Base-by-base conservation (phyloP, 1,140 invertebrate genomes). In the Matsumurasca onukii region DNA sequence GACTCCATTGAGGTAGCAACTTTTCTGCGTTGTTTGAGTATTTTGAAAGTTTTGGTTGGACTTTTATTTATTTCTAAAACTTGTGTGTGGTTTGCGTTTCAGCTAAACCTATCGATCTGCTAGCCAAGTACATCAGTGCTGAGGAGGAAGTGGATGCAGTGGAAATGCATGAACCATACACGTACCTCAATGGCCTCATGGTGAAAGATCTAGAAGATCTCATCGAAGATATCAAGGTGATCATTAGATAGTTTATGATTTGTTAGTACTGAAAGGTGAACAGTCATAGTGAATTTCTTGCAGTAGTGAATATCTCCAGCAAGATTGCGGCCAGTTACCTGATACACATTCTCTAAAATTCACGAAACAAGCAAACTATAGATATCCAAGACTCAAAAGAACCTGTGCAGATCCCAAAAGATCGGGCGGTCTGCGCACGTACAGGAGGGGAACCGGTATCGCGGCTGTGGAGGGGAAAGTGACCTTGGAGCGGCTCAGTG, bases 151-250 rank as follows among this genome's bases (percentile, higher is more conserved):
- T 94, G 31, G 91, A 94, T 78, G 92, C 94, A 1, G 91, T 98
- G 27, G 97, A 99, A 82, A 97, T 99, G 93, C 94, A 98, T 76
- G 97, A 99, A 79, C 97, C 98, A 0, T 99, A 98, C 75, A 94
- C 93, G 0, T 97, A 98, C 78, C 82, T 99, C 0, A 93, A 97
- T 78, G 97, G 97, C 1, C 80, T 99, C 29, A 90, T 91, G 3
- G 87, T 94, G 9, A 88, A 91, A 71, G 97, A 99, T 80, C 82
- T 99, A n/a, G 98, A 99, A 78, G 98, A 99, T 82, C 80, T 99
- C 0, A 83, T 98, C 2, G 97, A 95, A 75, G 98, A 99, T 79
- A 99, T 99, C 68, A 95, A 96, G 80, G 86, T 89, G 27, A 83
- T 13, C 27, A 30, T 51, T n/a, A n/a, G n/a, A n/a, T n/a, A n/a